Evolutionary conservation across 1,140 invertebrate genomes (phyloP), one percentile per base, ranked within the genome.

Genomic region (Drosophila jambulina): DNA sequence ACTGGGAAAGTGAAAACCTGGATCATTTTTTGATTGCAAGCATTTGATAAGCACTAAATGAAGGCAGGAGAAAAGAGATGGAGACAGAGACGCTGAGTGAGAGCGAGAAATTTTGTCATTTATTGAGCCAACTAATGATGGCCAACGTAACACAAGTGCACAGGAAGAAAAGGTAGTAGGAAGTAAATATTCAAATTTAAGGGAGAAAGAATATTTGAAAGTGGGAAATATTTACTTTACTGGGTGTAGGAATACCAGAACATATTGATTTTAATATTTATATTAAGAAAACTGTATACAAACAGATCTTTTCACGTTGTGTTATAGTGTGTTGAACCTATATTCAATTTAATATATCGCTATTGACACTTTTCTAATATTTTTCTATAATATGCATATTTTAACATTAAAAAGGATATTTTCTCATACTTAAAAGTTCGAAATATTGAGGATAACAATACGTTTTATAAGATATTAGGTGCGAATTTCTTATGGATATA

Each of bases 121-220:
- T 78, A 84, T 84, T 80, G 76, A 83, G 69, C 58, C 72, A 88
- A 78, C 84, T 88, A 88, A 88, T 88, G 80, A 81, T 90, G 85
- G 69, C 64, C 77, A 80, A 87, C 80, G 83, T 86, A 86, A 86
- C 79, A 38, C 34, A 62, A 63, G 49, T 56, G 56, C 48, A 70
- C 48, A 13, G 63, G 0, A n/a, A 38, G 48, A 43, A 43, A 68
- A 54, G n/a, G 40, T 46, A 4, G 25, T 10, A 0, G 51, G 19
- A 3, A n/a, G 17, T 54, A 0, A 5, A 1, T 6, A 10, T 0
- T 9, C 1, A 15, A 51, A 29, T 19, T 19, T 29, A n/a, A 29
- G 1, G 1, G 4, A 29, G 48, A 29, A 29, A 13, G 0, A 49
- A 19, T 4, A 2, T 12, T 29, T 7, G 1, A 13, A 48, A 48